phyloP scores from a whole-genome alignment of 92 coral and sea anemone genomes.

The Epizoanthus scotinus region DNA sequence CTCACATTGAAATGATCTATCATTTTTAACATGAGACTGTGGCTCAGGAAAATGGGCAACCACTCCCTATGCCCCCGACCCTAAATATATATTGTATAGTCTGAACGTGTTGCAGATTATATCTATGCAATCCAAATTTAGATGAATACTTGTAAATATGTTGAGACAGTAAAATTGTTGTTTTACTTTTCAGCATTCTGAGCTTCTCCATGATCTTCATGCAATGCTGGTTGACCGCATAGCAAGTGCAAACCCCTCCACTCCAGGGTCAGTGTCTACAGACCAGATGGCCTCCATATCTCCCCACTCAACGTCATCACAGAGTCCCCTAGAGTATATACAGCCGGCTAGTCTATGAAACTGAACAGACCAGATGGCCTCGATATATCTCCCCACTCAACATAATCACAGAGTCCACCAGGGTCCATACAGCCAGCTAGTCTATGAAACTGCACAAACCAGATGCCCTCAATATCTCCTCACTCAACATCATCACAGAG shows the following conservation, averaged over 20 bases:
- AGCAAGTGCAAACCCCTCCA: slow-evolving; percentile 76
- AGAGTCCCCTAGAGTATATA: slow-evolving; percentile 83
- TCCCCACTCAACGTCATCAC: slow-evolving; percentile 88
- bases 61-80: too few relatives aligned
- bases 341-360: slow-evolving; percentile 70
- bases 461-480: slow-evolving; percentile 84
- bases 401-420: slow-evolving; percentile 88
- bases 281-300: slow-evolving; percentile 94
- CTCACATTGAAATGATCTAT: too few relatives aligned
- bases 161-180: background rate
- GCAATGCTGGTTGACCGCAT: slow-evolving; percentile 85
- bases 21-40: too few relatives aligned
- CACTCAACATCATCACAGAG: slow-evolving; percentile 89
- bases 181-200: slow-evolving; percentile 66
- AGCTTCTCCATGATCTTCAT: slow-evolving; percentile 89
- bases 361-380: slow-evolving; percentile 82
- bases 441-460: slow-evolving; percentile 59
- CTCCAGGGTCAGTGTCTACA: slow-evolving; percentile 77
- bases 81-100: too few relatives aligned
- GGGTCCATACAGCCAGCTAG: slow-evolving; percentile 87
- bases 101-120: too few relatives aligned
- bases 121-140: background rate
- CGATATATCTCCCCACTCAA: slow-evolving; percentile 77
- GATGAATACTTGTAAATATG: background rate
- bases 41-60: too few relatives aligned